Conservation (phyloP, 2,113 vertebrate genomes). For the Hippocampus comes region DNA sequence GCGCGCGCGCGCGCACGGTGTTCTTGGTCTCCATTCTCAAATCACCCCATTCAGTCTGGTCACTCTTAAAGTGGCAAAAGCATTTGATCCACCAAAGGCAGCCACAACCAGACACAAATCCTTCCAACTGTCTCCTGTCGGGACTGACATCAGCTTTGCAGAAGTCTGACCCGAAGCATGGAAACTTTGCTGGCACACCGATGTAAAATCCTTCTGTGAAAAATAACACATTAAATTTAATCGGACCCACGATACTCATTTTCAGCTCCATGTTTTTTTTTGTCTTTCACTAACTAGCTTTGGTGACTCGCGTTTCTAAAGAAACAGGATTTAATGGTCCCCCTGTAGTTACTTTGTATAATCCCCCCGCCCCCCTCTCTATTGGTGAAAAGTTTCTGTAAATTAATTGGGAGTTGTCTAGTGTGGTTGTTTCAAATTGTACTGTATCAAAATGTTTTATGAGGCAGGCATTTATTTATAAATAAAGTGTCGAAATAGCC, state of each 20-base stretch:
- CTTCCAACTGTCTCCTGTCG: constrained; percentile 53
- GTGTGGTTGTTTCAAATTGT: too few species aligned
- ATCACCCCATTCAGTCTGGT: constrained; percentile 57
- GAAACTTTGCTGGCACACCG: constrained; percentile 21
- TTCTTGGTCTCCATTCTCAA: constrained; percentile 39
- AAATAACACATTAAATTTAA: neutral
- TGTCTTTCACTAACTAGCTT: neutral
- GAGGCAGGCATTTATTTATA: too few species aligned
- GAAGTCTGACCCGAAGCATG: constrained; percentile 31
- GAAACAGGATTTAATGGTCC: neutral
- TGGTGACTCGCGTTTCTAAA: neutral
- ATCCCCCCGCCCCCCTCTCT: too few species aligned
- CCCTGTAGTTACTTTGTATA: neutral
- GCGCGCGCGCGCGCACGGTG: constrained; percentile 22
- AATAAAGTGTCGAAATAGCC: too few species aligned
- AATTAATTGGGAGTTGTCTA: too few species aligned
- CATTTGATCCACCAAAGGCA: constrained; percentile 65
- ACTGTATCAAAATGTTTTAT: too few species aligned
- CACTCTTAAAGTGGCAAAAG: constrained; percentile 57
- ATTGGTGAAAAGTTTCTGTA: too few species aligned
- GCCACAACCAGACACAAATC: constrained; percentile 55
- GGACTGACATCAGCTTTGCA: constrained; percentile 43
- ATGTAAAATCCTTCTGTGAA: neutral
- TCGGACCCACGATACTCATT: neutral
- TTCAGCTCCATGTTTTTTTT: neutral